These are phyloP conservation scores for Gobio gobio DNA, from an alignment of 2,113 vertebrate genomes.

Conservation along the genomic window DNA sequence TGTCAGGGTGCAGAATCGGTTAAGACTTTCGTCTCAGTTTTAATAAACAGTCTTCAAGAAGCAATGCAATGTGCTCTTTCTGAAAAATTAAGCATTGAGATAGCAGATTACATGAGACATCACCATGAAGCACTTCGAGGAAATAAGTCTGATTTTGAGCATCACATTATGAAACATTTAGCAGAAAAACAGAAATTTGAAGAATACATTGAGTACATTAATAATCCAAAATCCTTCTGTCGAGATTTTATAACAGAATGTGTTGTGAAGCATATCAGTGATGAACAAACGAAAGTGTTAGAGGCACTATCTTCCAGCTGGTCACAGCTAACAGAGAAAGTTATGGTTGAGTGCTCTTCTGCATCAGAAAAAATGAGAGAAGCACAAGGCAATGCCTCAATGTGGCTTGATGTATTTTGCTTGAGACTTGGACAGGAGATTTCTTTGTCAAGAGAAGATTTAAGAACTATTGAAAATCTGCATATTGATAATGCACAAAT, in stretches of 20 bases:
- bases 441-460: neutral
- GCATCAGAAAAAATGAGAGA: slow-evolving; percentile 1
- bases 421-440: slow-evolving; percentile 14
- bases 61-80: neutral
- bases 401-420: slow-evolving; percentile 49
- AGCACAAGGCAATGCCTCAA: slow-evolving; percentile 14
- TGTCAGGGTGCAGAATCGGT: slow-evolving; percentile 54
- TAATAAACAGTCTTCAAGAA: slow-evolving; percentile 17
- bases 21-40: slow-evolving; percentile 36
- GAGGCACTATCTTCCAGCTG: neutral
- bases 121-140: slow-evolving; percentile 34
- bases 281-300: neutral
- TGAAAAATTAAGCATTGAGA: neutral
- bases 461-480: slow-evolving; percentile 34
- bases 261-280: slow-evolving; percentile 5
- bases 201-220: slow-evolving; percentile 34
- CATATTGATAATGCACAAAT: neutral
- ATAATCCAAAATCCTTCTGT: slow-evolving; percentile 12
- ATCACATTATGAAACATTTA: slow-evolving; percentile 45
- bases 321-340: neutral
- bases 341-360: neutral
- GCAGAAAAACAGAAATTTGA: slow-evolving; percentile 41
- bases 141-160: slow-evolving; percentile 49
- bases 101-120: slow-evolving; percentile 12
- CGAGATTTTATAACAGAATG: slow-evolving; percentile 27